A percentile compares a stretch with the other conserved stretches of the same genome.
Evolutionary conservation across 2,797 vertebrate genomes (phyloP).

Genomic region (Pampus argenteus): DNA sequence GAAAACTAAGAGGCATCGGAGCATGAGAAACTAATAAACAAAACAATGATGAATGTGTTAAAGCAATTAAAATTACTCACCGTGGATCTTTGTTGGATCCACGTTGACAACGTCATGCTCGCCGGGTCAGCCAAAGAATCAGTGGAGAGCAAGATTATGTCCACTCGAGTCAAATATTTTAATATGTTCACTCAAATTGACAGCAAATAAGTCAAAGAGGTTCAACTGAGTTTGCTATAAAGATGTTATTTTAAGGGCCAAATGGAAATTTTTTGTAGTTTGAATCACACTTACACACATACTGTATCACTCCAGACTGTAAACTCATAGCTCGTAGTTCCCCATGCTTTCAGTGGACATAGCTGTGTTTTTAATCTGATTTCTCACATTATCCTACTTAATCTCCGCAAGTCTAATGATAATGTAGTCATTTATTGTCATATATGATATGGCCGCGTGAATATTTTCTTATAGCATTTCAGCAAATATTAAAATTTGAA

Average conservation of each 20-base stretch:
- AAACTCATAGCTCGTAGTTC: constrained; percentile 46
- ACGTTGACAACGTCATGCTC: constrained; percentile 44
- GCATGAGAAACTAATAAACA: constrained; percentile 61
- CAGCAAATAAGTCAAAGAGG: constrained; percentile 23
- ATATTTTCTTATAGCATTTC: constrained; percentile 38
- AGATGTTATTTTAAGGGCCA: constrained; percentile 24
- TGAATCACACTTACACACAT: constrained; percentile 26
- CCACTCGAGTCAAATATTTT: constrained; percentile 36
- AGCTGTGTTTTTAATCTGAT: constrained; percentile 18
- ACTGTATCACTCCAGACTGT: constrained; percentile 18
- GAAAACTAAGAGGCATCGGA: constrained; percentile 54
- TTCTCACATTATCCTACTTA: constrained; percentile 22
- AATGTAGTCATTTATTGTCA: constrained; percentile 19
- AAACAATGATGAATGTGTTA: constrained; percentile 64
- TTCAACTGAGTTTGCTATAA: constrained; percentile 13
- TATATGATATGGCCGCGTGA: constrained; percentile 31
- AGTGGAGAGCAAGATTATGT: constrained; percentile 30
- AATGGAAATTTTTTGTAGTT: constrained; percentile 27
- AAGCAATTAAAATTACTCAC: constrained; percentile 56
- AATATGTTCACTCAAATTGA: constrained; percentile 33
- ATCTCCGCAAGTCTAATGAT: constrained; percentile 3
- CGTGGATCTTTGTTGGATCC: constrained; percentile 53
- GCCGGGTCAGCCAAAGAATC: constrained; percentile 57
- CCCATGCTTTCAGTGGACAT: constrained; percentile 31
- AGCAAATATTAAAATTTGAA: constrained; percentile 22